Evolutionary conservation across 2,113 vertebrate genomes (phyloP), one percentile per base, ranked within the genome.

Genomic region (Notothenia rossii): DNA sequence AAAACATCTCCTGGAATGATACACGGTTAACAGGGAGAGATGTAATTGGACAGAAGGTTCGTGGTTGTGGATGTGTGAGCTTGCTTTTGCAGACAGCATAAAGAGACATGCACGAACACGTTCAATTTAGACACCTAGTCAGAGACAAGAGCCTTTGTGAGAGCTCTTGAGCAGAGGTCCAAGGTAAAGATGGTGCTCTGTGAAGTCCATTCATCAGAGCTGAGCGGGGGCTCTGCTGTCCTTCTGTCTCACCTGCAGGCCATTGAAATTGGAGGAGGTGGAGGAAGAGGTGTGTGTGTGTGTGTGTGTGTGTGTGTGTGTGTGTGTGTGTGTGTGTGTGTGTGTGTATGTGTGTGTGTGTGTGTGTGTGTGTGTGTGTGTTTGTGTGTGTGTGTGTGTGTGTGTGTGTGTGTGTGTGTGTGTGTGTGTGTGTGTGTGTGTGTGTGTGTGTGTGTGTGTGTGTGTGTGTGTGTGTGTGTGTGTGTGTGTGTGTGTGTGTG

Each of bases 11-110:
- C 70, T 67, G 79, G 70, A 76, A 71, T 75, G 70, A 88, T 80
- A 49, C 79, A 72, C 53, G 63, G 84, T 54, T 18, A 55, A 79
- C 65, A 49, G 45, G 51, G 51, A 67, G 72, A 59, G 66, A 82
- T 75, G 40, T 88, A 87, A 86, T 88, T 88, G 82, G 74, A 82
- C 78, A 79, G 74, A 84, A 55, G 46, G 79, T 53, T 75, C 71
- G 64, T 53, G 60, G 20, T 48, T 74, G 58, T 54, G n/a, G 58
- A 66, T 86, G 40, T 62, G 56, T 15, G 48, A 77, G 71, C 68
- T 65, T 80, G 18, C 59, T 77, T 29, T 40, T 45, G 60, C 45
- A 60, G 51, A 78, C 54, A 81, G 48, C 14, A 48, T 60, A 62
- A 50, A n/a, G 15, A 75, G n/a, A 51, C 2, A 20, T 1, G 3